Evolutionary conservation across 2,888 invertebrate genomes (phyloP).

Genomic region (Eremobia ochroleuca): DNA sequence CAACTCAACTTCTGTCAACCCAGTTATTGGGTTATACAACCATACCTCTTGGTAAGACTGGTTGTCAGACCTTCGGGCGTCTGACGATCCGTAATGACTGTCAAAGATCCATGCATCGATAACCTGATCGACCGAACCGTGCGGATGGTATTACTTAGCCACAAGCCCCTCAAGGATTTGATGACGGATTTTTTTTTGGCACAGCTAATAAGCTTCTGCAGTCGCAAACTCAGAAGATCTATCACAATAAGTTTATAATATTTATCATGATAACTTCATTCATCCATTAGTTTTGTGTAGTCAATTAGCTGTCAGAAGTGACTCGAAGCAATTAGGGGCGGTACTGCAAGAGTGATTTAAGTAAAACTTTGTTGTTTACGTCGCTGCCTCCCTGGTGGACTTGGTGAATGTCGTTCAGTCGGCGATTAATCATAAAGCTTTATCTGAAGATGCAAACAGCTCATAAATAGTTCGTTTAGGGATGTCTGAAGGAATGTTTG

Average conservation of each 20-base stretch:
- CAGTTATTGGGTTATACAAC: neutral
- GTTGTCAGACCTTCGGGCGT: neutral
- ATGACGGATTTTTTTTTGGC: neutral
- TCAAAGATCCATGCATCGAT: neutral
- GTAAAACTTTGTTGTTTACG: slow-evolving; percentile 83
- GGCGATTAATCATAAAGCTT: slow-evolving; percentile 82
- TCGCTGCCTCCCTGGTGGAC: slow-evolving; percentile 68
- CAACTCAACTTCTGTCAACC: too few species aligned
- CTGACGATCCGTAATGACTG: too few species aligned
- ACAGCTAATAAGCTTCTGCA: neutral
- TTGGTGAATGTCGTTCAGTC: slow-evolving; percentile 76
- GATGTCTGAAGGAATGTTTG: slow-evolving; percentile 57
- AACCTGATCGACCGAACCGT: neutral
- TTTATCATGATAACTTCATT: slow-evolving; percentile 47
- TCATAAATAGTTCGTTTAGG: slow-evolving; percentile 77
- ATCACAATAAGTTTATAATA: slow-evolving; percentile 16
- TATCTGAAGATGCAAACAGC: slow-evolving; percentile 79
- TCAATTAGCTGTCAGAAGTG: slow-evolving; percentile 83
- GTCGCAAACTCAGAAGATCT: neutral
- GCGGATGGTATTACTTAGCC: neutral
- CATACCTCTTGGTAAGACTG: neutral
- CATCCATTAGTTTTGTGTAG: slow-evolving; percentile 62
- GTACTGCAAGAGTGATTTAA: slow-evolving; percentile 79
- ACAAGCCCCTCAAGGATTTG: neutral
- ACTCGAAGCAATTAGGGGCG: slow-evolving; percentile 80